phyloP scores from a whole-genome alignment of 2,888 invertebrate genomes.

The Drosophila ustulata region DNA sequence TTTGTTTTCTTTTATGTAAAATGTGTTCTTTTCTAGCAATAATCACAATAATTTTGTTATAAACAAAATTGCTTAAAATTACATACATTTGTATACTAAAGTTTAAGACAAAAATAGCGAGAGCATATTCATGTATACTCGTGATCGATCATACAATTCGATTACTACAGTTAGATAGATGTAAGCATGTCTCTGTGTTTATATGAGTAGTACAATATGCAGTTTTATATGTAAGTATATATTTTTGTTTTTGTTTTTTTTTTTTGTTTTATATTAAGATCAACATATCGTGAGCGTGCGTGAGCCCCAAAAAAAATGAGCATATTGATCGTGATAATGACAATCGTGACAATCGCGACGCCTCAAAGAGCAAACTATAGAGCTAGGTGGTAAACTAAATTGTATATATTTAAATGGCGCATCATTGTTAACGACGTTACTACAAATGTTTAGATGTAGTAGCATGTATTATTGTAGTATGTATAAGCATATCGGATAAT shows the following conservation, averaged over 20 bases:
- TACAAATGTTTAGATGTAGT: slow-evolving; percentile 40
- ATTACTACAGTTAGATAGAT: slow-evolving; percentile 26
- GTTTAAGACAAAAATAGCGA: slow-evolving; percentile 76
- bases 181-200: slow-evolving; percentile 24
- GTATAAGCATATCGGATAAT: slow-evolving; percentile 57
- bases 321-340: slow-evolving; percentile 17
- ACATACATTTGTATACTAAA: slow-evolving; percentile 76
- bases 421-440: slow-evolving; percentile 67
- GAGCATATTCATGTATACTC: slow-evolving; percentile 52
- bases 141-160: slow-evolving; percentile 27
- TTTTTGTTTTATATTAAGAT: slow-evolving; percentile 13
- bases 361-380: slow-evolving; percentile 56
- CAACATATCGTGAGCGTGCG: slow-evolving; percentile 54
- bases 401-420: slow-evolving; percentile 76
- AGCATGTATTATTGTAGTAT: slow-evolving; percentile 14
- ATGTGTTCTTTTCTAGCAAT: slow-evolving; percentile 82
- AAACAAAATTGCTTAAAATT: slow-evolving; percentile 82
- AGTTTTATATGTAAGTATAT: not conserved
- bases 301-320: slow-evolving; percentile 31
- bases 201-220: not conserved
- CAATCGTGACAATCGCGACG: slow-evolving; percentile 29
- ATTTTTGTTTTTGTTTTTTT: not conserved
- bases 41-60: slow-evolving; percentile 84
- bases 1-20: slow-evolving; percentile 71
- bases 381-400: slow-evolving; percentile 69